Evolutionary conservation across 2,797 vertebrate genomes (phyloP).

Genomic region (Lophius americanus): DNA sequence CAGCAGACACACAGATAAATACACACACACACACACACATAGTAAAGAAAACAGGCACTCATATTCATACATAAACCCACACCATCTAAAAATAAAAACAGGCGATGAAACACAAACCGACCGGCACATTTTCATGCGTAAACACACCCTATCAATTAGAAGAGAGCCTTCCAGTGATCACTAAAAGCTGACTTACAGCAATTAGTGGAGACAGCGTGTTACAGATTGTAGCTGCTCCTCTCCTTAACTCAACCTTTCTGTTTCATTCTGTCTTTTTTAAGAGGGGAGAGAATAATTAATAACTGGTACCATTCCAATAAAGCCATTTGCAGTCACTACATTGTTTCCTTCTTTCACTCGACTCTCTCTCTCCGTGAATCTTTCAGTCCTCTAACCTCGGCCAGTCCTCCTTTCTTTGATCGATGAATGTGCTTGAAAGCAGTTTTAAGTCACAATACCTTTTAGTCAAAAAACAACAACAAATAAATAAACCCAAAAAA

Average conservation of each 20-base stretch:
- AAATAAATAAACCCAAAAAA: not conserved
- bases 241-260: constrained; percentile 57
- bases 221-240: constrained; percentile 68
- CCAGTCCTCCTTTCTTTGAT: constrained; percentile 48
- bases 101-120: constrained; percentile 21
- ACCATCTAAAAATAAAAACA: constrained; percentile 38
- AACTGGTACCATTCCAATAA: constrained; percentile 82
- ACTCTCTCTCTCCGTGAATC: constrained; percentile 4
- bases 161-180: constrained; percentile 64
- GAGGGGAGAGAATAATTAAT: constrained; percentile 71
- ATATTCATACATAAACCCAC: constrained; percentile 30
- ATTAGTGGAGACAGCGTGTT: constrained; percentile 71
- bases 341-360: constrained; percentile 53
- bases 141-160: constrained; percentile 65
- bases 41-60: constrained; percentile 14
- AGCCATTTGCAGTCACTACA: constrained; percentile 74
- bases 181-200: constrained; percentile 72
- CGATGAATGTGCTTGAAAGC: constrained; percentile 61
- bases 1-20: constrained; percentile 14
- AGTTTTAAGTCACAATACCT: constrained; percentile 60
- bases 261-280: constrained; percentile 51
- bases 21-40: constrained; percentile 10
- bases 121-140: constrained; percentile 19
- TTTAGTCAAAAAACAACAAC: constrained; percentile 38
- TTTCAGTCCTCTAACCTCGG: constrained; percentile 12